A percentile compares a stretch with the other conserved stretches of the same genome.
These are phyloP conservation scores for Myopa tessellatipennis DNA, from an alignment of 2,888 invertebrate genomes.

Conservation along the genomic window DNA sequence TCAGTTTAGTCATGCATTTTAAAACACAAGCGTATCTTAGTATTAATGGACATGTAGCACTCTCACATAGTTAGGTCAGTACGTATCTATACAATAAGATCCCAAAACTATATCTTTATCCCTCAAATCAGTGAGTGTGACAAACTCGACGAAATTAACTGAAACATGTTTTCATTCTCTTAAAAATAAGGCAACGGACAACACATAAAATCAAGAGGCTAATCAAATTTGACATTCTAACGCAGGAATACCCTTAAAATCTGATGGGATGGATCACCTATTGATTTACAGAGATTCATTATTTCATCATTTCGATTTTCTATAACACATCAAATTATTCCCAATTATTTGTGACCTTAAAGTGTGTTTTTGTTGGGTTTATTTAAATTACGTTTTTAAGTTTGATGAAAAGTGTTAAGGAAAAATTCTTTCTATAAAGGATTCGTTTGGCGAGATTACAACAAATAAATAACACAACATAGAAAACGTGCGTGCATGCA, in stretches of 20 bases:
- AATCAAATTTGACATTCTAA: neutral
- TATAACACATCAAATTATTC: slow-evolving; percentile 63
- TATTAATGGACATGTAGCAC: neutral
- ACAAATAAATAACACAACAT: slow-evolving; percentile 34
- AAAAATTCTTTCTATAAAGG: slow-evolving; percentile 19
- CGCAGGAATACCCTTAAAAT: neutral
- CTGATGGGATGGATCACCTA: slow-evolving; percentile 26
- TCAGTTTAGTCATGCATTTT: no score
- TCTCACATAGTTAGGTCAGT: no score
- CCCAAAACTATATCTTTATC: no score
- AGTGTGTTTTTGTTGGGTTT: slow-evolving; percentile 62
- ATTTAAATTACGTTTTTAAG: slow-evolving; percentile 36
- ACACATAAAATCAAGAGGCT: slow-evolving; percentile 4
- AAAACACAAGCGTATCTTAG: no score
- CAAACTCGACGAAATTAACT: no score
- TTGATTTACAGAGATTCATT: slow-evolving; percentile 17
- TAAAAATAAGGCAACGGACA: neutral
- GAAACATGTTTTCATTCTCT: slow-evolving; percentile 13
- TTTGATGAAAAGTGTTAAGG: slow-evolving; percentile 37
- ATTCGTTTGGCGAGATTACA: slow-evolving; percentile 14
- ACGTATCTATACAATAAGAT: no score
- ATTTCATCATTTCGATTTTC: neutral
- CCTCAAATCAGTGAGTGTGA: no score
- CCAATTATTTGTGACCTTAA: slow-evolving; percentile 68
- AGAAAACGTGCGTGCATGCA: slow-evolving; percentile 40